These are phyloP conservation scores for Montipora foliosa DNA, from an alignment of 64 coral and sea anemone genomes.

Conservation along the genomic window DNA sequence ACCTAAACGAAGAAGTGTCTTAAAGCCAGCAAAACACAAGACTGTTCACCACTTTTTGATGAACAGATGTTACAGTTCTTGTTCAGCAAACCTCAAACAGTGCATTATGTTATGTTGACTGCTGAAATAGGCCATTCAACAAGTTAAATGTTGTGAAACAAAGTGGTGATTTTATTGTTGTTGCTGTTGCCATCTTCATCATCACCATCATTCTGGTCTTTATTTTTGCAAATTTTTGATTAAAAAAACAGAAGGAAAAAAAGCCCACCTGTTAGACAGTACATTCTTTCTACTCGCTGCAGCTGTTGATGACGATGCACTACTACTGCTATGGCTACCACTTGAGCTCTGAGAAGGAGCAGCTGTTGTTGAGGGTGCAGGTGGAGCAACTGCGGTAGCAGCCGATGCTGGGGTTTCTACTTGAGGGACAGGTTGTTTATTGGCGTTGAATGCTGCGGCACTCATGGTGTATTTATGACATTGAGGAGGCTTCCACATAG, in stretches of 20 bases:
- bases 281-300: slow-evolving; percentile 37
- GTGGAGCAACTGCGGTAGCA: neutral
- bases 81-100: too few relatives aligned
- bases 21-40: too few relatives aligned
- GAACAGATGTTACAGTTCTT: too few relatives aligned
- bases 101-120: too few relatives aligned
- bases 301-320: neutral
- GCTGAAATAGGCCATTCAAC: too few relatives aligned
- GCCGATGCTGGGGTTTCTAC: slow-evolving; percentile 19
- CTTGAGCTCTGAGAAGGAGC: slow-evolving; percentile 18
- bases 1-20: too few relatives aligned
- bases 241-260: neutral
- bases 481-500: slow-evolving; percentile 89
- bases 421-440: slow-evolving; percentile 30
- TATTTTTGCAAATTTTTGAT: neutral
- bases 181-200: too few relatives aligned
- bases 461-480: slow-evolving; percentile 84
- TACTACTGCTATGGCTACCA: slow-evolving; percentile 5
- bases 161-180: too few relatives aligned
- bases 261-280: neutral
- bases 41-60: too few relatives aligned
- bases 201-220: too few relatives aligned
- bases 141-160: too few relatives aligned
- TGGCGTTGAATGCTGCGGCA: slow-evolving; percentile 48
- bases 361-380: slow-evolving; percentile 4